Evolutionary conservation across 1,140 invertebrate genomes (phyloP), one percentile per base, ranked within the genome.

Genomic region (Cydia strobilella): DNA sequence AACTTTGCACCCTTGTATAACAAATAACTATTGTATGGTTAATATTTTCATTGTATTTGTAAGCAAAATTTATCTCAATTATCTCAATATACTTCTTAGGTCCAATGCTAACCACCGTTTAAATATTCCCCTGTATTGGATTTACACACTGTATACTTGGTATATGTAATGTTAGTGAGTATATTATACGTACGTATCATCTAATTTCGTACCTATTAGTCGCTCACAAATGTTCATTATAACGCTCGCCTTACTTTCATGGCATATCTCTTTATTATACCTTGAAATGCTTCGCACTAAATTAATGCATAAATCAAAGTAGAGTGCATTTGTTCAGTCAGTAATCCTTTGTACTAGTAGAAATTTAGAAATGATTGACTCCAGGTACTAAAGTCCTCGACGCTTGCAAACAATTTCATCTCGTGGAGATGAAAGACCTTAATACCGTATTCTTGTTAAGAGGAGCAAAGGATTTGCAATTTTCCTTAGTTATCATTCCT

Each of bases 401-500:
- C 20, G 54, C 54, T 23, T 23, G 54, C 54, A 20, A 59, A 59
- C 20, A 59, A 59, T 59, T 59, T 59, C 20, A 59, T 59, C 20
- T n/a, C 54, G 6, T 23, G 7, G 54, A 59, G 7, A 54, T 54
- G n/a, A 18, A 59, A 59, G 18, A 59, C 20, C 18, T 59, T 59
- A 59, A 59, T 54, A 54, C 20, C n/a, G 51, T 54, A 18, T 59
- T 59, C 54, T 59, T 59, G 54, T 3, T 20, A 59, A 59, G 7
- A n/a, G 5, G 20, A 59, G 20, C 54, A 1, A 23, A 23, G 20
- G 54, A 59, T 23, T 59, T 59, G 54, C 54, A 59, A 23, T 59
- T 59, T 59, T 59, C 54, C 54, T 59, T 59, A 23, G 54, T 59
- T 59, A 4, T 23, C 54, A 59, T 59, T 54, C n/a, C 20, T 59